Conservation (phyloP, 2,888 invertebrate species). For the Lithophane socia region DNA sequence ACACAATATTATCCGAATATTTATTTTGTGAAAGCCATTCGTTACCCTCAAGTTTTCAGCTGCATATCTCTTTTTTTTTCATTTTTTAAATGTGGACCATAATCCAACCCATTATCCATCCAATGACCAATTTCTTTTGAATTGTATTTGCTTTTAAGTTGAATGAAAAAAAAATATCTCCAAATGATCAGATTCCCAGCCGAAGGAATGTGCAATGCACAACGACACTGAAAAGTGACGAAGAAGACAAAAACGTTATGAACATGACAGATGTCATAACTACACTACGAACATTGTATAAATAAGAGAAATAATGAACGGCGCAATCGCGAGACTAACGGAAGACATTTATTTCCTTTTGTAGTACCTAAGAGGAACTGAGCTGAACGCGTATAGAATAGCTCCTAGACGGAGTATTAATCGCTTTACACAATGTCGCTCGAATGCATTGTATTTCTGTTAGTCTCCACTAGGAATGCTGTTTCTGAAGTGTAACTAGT, state of each 20-base stretch:
- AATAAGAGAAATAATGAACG: slow-evolving; percentile 69
- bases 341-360: slow-evolving; percentile 69
- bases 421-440: slow-evolving; percentile 5
- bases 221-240: neutral
- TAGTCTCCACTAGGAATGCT: neutral
- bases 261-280: slow-evolving; percentile 26
- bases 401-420: slow-evolving; percentile 16
- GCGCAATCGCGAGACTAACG: slow-evolving; percentile 63
- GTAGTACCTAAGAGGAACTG: slow-evolving; percentile 31
- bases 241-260: slow-evolving; percentile 15
- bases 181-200: neutral
- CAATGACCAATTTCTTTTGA: too few species aligned
- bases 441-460: slow-evolving; percentile 18
- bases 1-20: neutral
- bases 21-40: neutral
- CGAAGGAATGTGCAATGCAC: neutral
- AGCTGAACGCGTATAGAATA: slow-evolving; percentile 21
- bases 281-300: slow-evolving; percentile 6
- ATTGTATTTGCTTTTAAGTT: neutral
- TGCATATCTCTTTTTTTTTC: neutral
- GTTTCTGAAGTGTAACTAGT: neutral
- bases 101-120: too few species aligned
- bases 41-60: neutral
- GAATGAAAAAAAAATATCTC: neutral
- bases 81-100: neutral